Base-by-base conservation (phyloP, 2,113 vertebrate species). In the Mirza zaza region DNA sequence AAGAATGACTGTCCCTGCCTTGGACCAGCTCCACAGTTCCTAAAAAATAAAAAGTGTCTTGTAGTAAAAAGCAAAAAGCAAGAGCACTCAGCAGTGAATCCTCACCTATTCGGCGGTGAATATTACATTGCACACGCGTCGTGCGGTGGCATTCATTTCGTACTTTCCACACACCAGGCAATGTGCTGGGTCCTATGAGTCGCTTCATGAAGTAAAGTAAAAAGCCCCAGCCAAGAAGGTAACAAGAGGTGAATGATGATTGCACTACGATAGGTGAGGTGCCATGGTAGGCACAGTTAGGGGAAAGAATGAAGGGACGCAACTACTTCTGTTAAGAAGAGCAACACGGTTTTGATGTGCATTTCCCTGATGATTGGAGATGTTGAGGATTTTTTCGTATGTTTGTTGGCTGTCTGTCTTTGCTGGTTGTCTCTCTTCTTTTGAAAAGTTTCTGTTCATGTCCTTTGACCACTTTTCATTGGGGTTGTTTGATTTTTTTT, bases 91-190 rank as follows among this genome's bases (percentile, higher is more conserved):
- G 20, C 52, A 36, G 29, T 52, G 36, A 29, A 57, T 48, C 55
- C n/a, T 50, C 4, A 3, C 21, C 61, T 36, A 7, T 1, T 42
- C 0, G 0, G 15, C 4, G 81, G 14, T 1, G 10, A 39, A 45
- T 25, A 8, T n/a, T 65, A 29, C 45, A 13, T 6, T 15, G 34
- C 42, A 9, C 14, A 48, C 23, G 15, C 39, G 23, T 32, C 2
- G 0, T 0, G 45, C 15, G 4, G 6, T 1, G 32, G 2, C 36
- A 3, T 42, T 29, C 4, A 23, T 32, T 36, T 17, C 27, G 20
- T 11, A 25, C 57, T 20, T 52, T 57, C 17, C 14, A 0, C 3
- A 13, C 4, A 18, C 45, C 7, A 3, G 65, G 23, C 4, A 5
- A 32, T 1, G 2, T n/a, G 63, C 17, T 9, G 12, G 42, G 17